Evolutionary conservation across 2,797 vertebrate species (phyloP), one percentile per base, ranked within the genome.

Genomic region (Mastacembelus armatus): DNA sequence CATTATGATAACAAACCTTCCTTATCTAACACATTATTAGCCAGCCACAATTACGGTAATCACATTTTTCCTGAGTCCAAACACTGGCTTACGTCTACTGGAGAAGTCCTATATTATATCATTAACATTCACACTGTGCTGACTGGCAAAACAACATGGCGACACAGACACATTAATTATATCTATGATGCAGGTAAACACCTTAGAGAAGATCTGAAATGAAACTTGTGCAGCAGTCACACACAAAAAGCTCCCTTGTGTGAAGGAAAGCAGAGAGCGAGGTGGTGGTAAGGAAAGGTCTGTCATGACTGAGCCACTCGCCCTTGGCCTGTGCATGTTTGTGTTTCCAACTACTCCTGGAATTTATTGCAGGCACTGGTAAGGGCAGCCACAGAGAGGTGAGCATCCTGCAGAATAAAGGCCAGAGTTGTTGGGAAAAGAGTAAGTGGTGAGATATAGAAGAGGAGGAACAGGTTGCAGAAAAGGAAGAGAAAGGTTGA

Each of bases 281-380:
- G 47, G 52, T 12, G 56, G 66, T 38, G 68, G 56, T 60, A 50
- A 77, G 44, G 75, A 72, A 69, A 79, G 72, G 68, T 76, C 58
- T 79, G 64, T 79, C 76, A 45, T 58, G 67, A 83, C 77, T 67
- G 76, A 77, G 75, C 78, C 18, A 72, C 69, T 84, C 70, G 54
- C 78, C 75, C 77, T 67, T 32, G 83, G 83, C 80, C 73, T 57
- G 80, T 63, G 79, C 88, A 71, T 94, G 93, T 95, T 94, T 94
- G 93, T 92, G 91, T 94, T 93, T 94, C 92, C 92, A 93, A 66
- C 87, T 87, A 85, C 84, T 86, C 66, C 85, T 91, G 92, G 93
- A 94, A 94, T 94, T 94, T 94, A 93, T 90, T 90, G 91, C 92
- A 88, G 81, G 78, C 88, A 85, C 71, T 77, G 74, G 74, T 62